Base-by-base conservation (phyloP, 2,888 invertebrate genomes). In the Phyllotreta cruciferae region DNA sequence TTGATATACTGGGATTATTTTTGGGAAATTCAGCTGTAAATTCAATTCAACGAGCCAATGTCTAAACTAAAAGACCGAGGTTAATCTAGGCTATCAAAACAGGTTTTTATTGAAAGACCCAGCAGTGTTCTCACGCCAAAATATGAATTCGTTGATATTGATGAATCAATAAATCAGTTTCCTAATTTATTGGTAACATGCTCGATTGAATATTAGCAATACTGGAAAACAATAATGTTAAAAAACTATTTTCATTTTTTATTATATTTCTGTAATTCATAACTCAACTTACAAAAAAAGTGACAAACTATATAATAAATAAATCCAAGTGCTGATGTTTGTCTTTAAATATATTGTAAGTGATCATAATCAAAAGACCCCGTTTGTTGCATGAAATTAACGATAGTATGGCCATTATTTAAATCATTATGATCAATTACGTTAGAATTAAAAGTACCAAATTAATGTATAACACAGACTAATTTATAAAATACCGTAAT, bases 281-380 rank as follows among this genome's bases (percentile, higher is more conserved):
- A 24, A 24, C 24, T 24, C 36, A 50, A 52, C 52, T 37, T 50
- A 14, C 6, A 45, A 58, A 58, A 56, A 37, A 55, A 35, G 42
- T 50, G 49, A 35, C 50, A 50, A 58, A 58, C 58, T 49, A 34
- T 42, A 58, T 58, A 58, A 58, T 58, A 58, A 58, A 50, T 58
- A 50, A 58, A 58, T 50, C 58, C 35, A 49, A 50, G 58, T 58
- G 50, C 49, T 35, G 34, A 47, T 10, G 36, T 36, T 37, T 38
- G 47, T 56, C 49, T 35, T 35, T 13, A 52, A 52, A 52, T 52
- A 24, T 50, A n/a, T 42, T 9, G 34, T 49, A 50, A 50, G 6
- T 42, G 50, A 41, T 50, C 57, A 50, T 50, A 44, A 58, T n/a
- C 6, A 57, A 47, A 35, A 34, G 35, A 47, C 10, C 24, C 7